Percentiles rank a stretch among this genome's conserved stretches.
Conservation (phyloP, 2,113 vertebrate species). For the Sylvia atricapilla region DNA sequence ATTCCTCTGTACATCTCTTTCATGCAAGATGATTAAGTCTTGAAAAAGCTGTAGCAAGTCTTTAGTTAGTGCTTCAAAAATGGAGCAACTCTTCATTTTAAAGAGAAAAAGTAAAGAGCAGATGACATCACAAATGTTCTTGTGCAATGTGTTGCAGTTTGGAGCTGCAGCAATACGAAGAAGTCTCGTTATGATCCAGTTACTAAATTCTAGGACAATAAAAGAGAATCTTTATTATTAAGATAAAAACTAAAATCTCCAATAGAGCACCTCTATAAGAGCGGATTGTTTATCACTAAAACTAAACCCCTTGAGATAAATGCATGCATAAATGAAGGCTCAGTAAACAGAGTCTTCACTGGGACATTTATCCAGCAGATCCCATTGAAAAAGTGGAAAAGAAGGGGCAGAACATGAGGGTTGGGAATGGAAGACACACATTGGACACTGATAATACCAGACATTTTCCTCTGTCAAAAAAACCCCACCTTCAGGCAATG, state of each 20-base stretch:
- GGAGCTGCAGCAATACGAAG: slow-evolving; percentile 88
- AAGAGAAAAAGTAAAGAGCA: slow-evolving; percentile 89
- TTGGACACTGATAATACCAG: not conserved
- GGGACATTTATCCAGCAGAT: not conserved
- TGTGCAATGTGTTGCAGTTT: slow-evolving; percentile 82
- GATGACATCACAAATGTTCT: slow-evolving; percentile 82
- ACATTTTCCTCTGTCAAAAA: not conserved
- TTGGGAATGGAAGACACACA: not conserved
- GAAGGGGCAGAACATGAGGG: not conserved
- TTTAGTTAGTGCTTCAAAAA: slow-evolving; percentile 81
- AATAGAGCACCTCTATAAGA: not conserved
- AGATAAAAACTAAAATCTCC: not conserved
- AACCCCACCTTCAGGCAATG: not conserved
- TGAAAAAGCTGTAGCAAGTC: slow-evolving; percentile 83
- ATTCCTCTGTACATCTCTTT: slow-evolving; percentile 26
- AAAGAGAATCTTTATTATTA: not conserved
- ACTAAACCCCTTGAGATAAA: not conserved
- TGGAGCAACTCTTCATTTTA: slow-evolving; percentile 79
- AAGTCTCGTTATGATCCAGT: slow-evolving; percentile 90
- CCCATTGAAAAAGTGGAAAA: not conserved
- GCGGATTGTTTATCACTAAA: not conserved
- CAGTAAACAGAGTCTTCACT: not conserved
- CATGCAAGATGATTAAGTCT: slow-evolving; percentile 79
- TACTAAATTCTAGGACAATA: slow-evolving; percentile 85
- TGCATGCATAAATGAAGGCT: not conserved